Percentiles rank a stretch among this genome's conserved stretches.
phyloP scores from a whole-genome alignment of 2,797 vertebrate species.

The Scolopax rusticola region DNA sequence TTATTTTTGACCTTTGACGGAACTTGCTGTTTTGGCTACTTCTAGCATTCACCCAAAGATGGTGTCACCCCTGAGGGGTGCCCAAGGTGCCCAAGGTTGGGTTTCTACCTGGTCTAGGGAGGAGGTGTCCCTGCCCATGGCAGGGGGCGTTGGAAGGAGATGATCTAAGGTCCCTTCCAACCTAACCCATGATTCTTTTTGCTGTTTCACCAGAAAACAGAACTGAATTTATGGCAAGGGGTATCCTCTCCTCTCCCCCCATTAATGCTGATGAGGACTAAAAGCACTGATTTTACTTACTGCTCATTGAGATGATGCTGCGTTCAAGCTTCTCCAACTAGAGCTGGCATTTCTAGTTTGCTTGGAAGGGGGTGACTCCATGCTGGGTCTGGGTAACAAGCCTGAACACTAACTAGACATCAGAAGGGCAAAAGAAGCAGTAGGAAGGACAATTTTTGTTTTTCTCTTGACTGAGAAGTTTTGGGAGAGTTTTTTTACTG shows the following conservation, averaged over 20 bases:
- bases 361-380: not conserved
- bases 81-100: fast-evolving
- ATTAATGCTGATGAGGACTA: not conserved
- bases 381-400: not conserved
- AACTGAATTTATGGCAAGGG: not conserved
- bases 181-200: not conserved
- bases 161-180: not conserved
- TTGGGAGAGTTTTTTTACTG: not conserved
- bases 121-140: too few relatives aligned
- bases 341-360: not conserved
- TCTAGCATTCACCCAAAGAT: not conserved
- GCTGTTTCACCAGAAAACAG: not conserved
- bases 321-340: not conserved
- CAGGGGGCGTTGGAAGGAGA: too few relatives aligned
- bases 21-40: not conserved
- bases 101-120: not conserved
- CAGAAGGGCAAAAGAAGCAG: not conserved
- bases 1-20: not conserved
- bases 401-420: fast-evolving
- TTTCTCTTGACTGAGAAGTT: not conserved
- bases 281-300: not conserved
- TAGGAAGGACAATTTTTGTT: not conserved
- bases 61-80: fast-evolving
- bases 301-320: fast-evolving
- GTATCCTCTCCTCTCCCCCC: too few relatives aligned